A percentile compares a stretch with the other conserved stretches of the same genome.
Evolutionary conservation across 2,797 vertebrate species (phyloP).

Genomic region (Xenops minutus): DNA sequence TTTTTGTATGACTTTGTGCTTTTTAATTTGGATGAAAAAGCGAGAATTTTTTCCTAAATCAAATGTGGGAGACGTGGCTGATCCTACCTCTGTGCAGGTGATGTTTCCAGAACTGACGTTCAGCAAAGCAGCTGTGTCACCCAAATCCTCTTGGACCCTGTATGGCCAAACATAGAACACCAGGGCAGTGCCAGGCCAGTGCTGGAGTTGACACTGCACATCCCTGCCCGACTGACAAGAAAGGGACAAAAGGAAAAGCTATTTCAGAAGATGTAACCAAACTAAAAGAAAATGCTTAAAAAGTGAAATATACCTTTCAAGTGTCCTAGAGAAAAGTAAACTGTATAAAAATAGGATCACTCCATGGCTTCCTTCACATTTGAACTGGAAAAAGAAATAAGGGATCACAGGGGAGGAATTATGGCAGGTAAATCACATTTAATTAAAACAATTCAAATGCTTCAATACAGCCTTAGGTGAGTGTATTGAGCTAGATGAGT

Average conservation of each 20-base stretch:
- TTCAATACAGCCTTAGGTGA: neutral
- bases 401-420: neutral
- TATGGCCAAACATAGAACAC: neutral
- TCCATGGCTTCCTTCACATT: constrained; percentile 80
- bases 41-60: neutral
- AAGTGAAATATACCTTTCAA: constrained; percentile 76
- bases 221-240: neutral
- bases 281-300: neutral
- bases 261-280: neutral
- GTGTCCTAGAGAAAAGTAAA: constrained; percentile 85
- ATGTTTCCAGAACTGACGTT: constrained; percentile 70
- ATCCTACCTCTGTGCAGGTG: constrained; percentile 81
- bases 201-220: fast-evolving
- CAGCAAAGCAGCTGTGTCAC: constrained; percentile 75
- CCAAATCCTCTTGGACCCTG: constrained; percentile 83
- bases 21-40: neutral
- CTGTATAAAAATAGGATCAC: constrained; percentile 90
- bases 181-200: fast-evolving
- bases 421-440: neutral
- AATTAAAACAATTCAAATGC: neutral
- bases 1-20: neutral
- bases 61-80: neutral
- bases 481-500: neutral
- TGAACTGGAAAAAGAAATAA: constrained; percentile 76
- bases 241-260: neutral